Percentiles rank a stretch among this genome's conserved stretches.
phyloP scores from a whole-genome alignment of 2,888 invertebrate genomes.

The Archips crataeganus region DNA sequence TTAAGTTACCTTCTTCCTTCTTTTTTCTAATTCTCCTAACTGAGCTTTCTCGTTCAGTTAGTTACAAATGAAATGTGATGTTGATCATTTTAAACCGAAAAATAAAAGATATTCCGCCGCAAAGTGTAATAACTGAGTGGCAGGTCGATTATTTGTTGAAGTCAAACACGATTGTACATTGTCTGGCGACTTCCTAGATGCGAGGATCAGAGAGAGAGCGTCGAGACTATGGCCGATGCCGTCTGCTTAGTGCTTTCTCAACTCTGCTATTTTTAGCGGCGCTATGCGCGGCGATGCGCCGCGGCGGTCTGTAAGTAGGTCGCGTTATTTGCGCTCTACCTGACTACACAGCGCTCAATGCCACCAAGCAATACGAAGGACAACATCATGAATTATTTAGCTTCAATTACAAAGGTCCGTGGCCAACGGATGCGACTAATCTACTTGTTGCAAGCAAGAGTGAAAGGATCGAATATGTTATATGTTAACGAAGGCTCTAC shows the following conservation, averaged over 20 bases:
- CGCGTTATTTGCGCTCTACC: slow-evolving; percentile 70
- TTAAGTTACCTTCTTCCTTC: not conserved
- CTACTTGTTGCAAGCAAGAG: not conserved
- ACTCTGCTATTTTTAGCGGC: slow-evolving; percentile 72
- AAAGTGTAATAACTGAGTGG: not conserved
- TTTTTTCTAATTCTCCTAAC: too few species aligned
- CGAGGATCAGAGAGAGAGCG: slow-evolving; percentile 15
- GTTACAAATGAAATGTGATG: not conserved
- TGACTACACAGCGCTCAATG: slow-evolving; percentile 59
- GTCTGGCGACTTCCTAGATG: slow-evolving; percentile 30
- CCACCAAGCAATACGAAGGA: slow-evolving; percentile 56
- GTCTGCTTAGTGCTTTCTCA: slow-evolving; percentile 64
- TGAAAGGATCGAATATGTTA: slow-evolving; percentile 1
- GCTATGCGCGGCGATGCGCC: slow-evolving; percentile 67
- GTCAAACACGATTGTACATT: not conserved
- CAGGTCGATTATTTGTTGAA: slow-evolving; percentile 5
- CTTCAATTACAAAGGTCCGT: not conserved
- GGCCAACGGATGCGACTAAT: slow-evolving; percentile 7
- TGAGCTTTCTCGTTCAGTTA: not conserved
- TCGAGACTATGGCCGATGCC: slow-evolving; percentile 35
- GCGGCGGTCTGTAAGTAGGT: slow-evolving; percentile 72
- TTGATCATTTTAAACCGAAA: not conserved
- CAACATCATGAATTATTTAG: slow-evolving; percentile 43
- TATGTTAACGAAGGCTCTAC: not conserved
- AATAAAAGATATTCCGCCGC: not conserved